A percentile compares a stretch with the other conserved stretches of the same genome.
phyloP scores from a whole-genome alignment of 2,797 vertebrate species.

The Ispidina picta region DNA sequence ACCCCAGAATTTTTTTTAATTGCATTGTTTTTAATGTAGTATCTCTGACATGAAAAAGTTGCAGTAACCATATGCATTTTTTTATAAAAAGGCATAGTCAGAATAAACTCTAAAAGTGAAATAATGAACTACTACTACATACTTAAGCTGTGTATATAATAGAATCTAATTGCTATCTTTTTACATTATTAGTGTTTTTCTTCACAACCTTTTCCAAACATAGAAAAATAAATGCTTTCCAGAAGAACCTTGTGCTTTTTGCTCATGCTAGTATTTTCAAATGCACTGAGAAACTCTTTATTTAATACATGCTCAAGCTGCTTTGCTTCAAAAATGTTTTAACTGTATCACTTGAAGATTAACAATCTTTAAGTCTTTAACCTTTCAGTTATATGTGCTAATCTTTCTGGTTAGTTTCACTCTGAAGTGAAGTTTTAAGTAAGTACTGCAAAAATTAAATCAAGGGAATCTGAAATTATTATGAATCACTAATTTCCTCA shows the following conservation, averaged over 20 bases:
- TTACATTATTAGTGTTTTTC: not conserved
- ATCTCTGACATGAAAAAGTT: not conserved
- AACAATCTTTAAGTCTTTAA: not conserved
- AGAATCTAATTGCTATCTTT: not conserved
- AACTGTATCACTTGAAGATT: not conserved
- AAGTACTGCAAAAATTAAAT: not conserved
- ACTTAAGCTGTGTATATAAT: not conserved
- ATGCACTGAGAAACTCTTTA: not conserved
- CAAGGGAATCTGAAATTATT: not conserved
- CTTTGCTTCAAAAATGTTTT: not conserved
- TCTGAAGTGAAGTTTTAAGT: conserved; percentile 3
- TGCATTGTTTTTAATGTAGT: not conserved
- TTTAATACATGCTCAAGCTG: not conserved
- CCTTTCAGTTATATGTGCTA: not conserved
- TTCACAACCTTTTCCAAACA: not conserved
- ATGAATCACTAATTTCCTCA: not conserved
- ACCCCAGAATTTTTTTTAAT: not conserved
- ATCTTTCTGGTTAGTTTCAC: not conserved
- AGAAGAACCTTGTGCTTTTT: not conserved
- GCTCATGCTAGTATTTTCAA: not conserved
- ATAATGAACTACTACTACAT: not conserved
- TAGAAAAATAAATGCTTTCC: not conserved
- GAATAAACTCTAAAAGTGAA: not conserved
- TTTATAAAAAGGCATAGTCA: not conserved
- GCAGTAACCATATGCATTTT: not conserved